These are phyloP conservation scores for Engystomops pustulosus DNA, from an alignment of 2,113 vertebrate genomes.

Conservation along the genomic window DNA sequence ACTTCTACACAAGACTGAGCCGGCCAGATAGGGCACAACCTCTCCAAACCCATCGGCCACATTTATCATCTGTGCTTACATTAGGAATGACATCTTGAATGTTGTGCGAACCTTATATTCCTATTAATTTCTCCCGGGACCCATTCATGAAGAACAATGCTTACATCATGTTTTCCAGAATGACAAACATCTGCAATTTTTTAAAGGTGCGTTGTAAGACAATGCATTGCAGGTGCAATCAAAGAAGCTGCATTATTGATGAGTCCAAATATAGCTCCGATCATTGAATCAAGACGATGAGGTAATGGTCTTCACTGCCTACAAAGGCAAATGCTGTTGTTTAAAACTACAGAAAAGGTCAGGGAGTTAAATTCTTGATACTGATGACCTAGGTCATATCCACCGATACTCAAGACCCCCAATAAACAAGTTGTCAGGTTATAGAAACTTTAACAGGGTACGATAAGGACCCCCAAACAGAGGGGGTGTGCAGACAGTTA, in stretches of 20 bases:
- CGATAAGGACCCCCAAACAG: too few relatives aligned
- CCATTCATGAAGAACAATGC: not conserved
- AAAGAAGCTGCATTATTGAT: not conserved
- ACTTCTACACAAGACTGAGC: not conserved
- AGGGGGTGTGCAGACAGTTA: too few relatives aligned
- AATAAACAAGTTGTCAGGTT: too few relatives aligned
- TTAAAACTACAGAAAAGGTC: not conserved
- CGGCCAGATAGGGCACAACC: not conserved
- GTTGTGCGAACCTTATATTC: not conserved
- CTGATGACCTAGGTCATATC: too few relatives aligned
- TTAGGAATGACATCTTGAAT: not conserved
- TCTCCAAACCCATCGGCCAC: not conserved
- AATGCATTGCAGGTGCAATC: slow-evolving; percentile 9
- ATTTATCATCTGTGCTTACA: not conserved
- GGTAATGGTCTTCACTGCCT: not conserved
- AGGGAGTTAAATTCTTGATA: too few relatives aligned
- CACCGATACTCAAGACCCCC: too few relatives aligned
- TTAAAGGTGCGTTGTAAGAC: not conserved
- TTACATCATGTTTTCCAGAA: not conserved
- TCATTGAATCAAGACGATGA: not conserved
- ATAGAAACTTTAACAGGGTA: too few relatives aligned
- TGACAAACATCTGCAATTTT: slow-evolving; percentile 13
- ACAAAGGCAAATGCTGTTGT: not conserved
- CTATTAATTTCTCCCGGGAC: not conserved
- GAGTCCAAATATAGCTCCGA: not conserved